Evolutionary conservation across 30 jellyfish, hydroid and myxozoan genomes (phyloP), one percentile per base, ranked within the genome.

Genomic region (Aurelia aurita): DNA sequence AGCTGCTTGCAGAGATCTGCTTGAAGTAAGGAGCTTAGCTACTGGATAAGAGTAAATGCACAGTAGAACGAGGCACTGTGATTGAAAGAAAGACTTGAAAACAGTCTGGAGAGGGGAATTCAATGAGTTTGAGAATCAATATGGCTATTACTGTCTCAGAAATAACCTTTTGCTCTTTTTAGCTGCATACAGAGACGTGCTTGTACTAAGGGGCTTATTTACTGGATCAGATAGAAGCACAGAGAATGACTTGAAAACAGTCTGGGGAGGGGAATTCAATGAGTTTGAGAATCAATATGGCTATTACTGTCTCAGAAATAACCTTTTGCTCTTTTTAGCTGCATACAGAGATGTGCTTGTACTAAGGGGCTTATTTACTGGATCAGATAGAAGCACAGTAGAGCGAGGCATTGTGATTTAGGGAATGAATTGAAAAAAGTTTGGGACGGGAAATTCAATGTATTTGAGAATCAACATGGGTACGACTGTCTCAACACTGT

Each of bases 1-100:
- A 2, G 85, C 69, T 57, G 51, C 71, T 49, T 22, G n/a, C 45
- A 46, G 20, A n/a, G 67, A 53, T 51, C 85, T n/a, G 85, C 85
- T 73, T 22, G 28, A 2, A 26, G 2, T 20, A 61, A 63, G 81
- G 43, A 13, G 66, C 81, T 69, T 22, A 39, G 3, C 66, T 35
- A 14, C 10, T 16, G 27, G 35, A 10, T 69, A 15, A 62, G 12
- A 19, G 53, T 22, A 39, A 21, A 26, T 22, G 54, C n/a, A 19
- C 21, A 26, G 29, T 62, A 22, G 27, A 63, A 22, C 15, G 61
- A 12, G 51, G 51, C 51, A 39, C 51, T 39, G 15, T 39, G 51
- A 4, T 6, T 39, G 7, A 39, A n/a, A 39, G 51, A 39, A 39
- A 6, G 51, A 9, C 51, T 39, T 8, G 51, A 39, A 39, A 39